Base-by-base conservation (phyloP, 2,888 invertebrate species). In the Embidobia sp. region DNA sequence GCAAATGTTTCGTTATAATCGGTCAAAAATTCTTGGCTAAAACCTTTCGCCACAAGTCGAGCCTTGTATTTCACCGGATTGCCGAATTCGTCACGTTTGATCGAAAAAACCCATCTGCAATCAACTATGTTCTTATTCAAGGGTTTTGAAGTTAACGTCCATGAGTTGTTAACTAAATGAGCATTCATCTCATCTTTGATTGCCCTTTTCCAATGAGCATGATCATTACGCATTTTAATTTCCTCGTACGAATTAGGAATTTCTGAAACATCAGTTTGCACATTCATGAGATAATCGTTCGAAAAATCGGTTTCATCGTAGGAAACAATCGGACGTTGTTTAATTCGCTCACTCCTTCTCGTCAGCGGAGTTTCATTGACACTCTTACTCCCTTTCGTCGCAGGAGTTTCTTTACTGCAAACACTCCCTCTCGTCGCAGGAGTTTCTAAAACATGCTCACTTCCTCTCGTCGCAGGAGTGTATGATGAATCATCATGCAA, bases 161-260 rank as follows among this genome's bases (percentile, higher is more conserved):
- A 73, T 10, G 70, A 69, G 5, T 75, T 48, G 48, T 79, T 79
- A 46, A 8, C 13, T 2, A 31, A 3, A 0, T 64, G 37, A 4
- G 78, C 72, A 55, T 33, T 10, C 7, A 78, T 55, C 64, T 76
- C 76, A 4, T 69, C 59, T 57, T 78, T 19, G 3, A 79, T 55
- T 7, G 73, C 79, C 16, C 3, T 5, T 8, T 76, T 59, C 78
- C 76, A 78, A 6, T 66, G 8, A 13, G 27, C 1, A 33, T 26
- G 76, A 53, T 78, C 69, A 13, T 51, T 31, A 1, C 70, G 18
- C 13, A 35, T 3, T 55, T 73, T 44, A 11, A 75, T 76, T 69
- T 76, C 72, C 3, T 13, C 3, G 7, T 13, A 35, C 1, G 3
- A 35, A 2, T 11, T 35, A n/a, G 35, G 13, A 10, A 13, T 13